Evolutionary conservation across 2,797 vertebrate species (phyloP), one percentile per base, ranked within the genome.

Genomic region (Hybognathus amarus): DNA sequence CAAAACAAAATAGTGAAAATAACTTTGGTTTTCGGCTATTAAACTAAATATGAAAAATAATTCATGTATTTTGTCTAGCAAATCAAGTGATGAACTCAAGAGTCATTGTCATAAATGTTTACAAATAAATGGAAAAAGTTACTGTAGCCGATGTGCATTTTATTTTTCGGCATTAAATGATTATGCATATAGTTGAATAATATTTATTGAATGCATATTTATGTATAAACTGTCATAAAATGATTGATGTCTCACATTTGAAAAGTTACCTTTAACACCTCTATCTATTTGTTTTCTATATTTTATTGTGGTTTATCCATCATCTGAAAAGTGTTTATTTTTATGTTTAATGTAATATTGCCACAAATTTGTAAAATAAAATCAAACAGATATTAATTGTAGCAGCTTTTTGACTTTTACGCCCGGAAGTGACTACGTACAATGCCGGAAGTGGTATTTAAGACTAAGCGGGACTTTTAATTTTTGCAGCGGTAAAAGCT

Each of bases 381-480:
- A 76, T 27, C 8, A 3, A 6, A 5, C 47, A 54, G 6, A 52
- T 18, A 54, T 54, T 5, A 40, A 6, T 27, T 76, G 22, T 24
- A 18, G 13, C 36, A 76, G 9, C 12, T 40, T 24, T 59, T 76
- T 59, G 20, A 59, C n/a, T 74, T 56, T 27, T 0, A 20, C 36
- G 27, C 33, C 12, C 15, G 74, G 77, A 79, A 79, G 77, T 79
- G 20, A 50, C 13, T 18, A 3, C 5, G 18, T 15, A 50, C 24
- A 20, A 15, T 3, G 1, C 33, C 64, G 77, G 77, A 79, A 79
- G 64, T 68, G 30, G 22, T 18, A 70, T 17, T 20, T 36, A 22
- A 12, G 12, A 24, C 64, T 9, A 36, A 83, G 74, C 82, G 82
- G 82, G 82, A 83, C 82, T 83, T 83, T 83, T 78, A 78, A 70